A percentile compares a stretch with the other conserved stretches of the same genome.
Conservation (phyloP, 2,888 invertebrate genomes). For the Troides helena region DNA sequence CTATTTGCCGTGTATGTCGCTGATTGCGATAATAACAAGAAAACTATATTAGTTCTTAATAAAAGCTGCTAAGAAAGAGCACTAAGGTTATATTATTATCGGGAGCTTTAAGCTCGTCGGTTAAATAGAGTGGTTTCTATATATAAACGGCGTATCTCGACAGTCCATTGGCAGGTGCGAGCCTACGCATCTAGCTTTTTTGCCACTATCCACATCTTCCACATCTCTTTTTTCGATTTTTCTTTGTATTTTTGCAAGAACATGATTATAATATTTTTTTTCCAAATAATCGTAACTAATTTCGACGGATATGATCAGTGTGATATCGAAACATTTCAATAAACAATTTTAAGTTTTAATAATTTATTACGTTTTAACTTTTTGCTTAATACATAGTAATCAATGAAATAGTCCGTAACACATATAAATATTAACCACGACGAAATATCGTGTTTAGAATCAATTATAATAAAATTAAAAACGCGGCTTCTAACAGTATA, state of each 20-base stretch:
- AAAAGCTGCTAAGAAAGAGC: conserved; percentile 67
- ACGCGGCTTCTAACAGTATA: too few species aligned
- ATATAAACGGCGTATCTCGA: conserved; percentile 77
- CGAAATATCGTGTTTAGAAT: too few species aligned
- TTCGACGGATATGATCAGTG: not conserved
- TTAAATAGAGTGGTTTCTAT: conserved; percentile 79
- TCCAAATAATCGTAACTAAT: not conserved
- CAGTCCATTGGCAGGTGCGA: conserved; percentile 77
- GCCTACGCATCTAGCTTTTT: conserved; percentile 63
- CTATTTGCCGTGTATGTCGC: conserved; percentile 42
- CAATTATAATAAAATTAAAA: too few species aligned
- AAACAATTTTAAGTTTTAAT: too few species aligned
- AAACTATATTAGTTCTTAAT: conserved; percentile 74
- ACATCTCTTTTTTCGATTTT: conserved; percentile 48
- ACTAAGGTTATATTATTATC: conserved; percentile 73
- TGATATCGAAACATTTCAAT: conserved; percentile 1
- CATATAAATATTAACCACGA: too few species aligned
- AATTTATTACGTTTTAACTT: too few species aligned
- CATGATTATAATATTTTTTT: conserved; percentile 68
- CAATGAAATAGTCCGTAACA: too few species aligned
- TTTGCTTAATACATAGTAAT: too few species aligned
- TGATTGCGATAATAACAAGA: conserved; percentile 72
- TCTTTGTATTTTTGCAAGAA: conserved; percentile 59
- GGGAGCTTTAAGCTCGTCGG: conserved; percentile 69
- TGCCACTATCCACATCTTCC: conserved; percentile 48